Evolutionary conservation across 2,888 invertebrate species (phyloP), one percentile per base, ranked within the genome.

Genomic region (Anodontia alba): DNA sequence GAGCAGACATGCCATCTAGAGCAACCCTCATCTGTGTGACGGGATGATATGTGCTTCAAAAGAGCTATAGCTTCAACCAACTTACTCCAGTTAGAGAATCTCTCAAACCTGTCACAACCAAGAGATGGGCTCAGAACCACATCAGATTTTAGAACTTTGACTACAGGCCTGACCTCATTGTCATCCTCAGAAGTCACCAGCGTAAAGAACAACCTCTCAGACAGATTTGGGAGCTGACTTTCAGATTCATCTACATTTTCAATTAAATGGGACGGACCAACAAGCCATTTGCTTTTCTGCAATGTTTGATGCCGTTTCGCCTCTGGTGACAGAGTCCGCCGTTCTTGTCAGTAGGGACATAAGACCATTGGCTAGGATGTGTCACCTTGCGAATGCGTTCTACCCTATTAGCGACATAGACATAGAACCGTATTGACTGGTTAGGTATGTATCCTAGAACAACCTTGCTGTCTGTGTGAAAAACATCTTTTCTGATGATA

Each of bases 361-460:
- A 73, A 5, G 8, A 26, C 82, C 83, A 84, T 29, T 84, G 80
- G 7, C 67, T n/a, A 15, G 84, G 78, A 20, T 42, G 10, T 10
- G 76, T 67, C 0, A 51, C 31, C 1, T 36, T 36, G 3, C 51
- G 49, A 23, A 87, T 86, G 0, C 75, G 54, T 5, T 46, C 49
- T 17, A 75, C 77, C 10, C 81, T 20, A 57, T 83, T 83, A 1
- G 38, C 46, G 0, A 80, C 80, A 31, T 84, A 84, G 1, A 46
- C 67, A 62, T 83, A 76, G 68, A 83, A 85, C 17, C 83, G 12
- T 57, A 73, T 46, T 5, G 33, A 70, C 8, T 74, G 23, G 36
- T 83, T 85, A 38, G 49, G 15, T n/a, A 82, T 78, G 57, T 83
- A 85, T 2, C 82, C 82, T 5, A 83, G 43, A 3, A 81, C 74